phyloP scores from a whole-genome alignment of 2,113 vertebrate genomes.

The Isurus oxyrinchus region DNA sequence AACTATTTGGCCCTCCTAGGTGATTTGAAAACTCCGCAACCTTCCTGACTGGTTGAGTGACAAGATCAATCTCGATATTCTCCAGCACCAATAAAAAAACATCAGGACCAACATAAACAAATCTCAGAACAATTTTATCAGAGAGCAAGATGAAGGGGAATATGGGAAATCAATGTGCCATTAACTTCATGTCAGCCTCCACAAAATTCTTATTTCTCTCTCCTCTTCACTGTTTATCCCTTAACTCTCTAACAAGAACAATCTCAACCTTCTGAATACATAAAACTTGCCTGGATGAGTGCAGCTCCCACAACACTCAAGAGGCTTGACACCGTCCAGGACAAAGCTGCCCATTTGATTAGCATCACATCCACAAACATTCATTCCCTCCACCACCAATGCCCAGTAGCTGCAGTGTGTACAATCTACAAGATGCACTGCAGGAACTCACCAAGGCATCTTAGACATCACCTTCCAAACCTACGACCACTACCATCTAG shows the following conservation, averaged over 20 bases:
- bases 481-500: too few relatives aligned
- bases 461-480: too few relatives aligned
- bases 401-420: too few relatives aligned
- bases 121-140: neutral
- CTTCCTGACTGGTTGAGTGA: neutral
- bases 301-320: too few relatives aligned
- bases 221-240: neutral
- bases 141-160: neutral
- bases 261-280: neutral
- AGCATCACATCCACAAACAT: too few relatives aligned
- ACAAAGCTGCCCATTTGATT: too few relatives aligned
- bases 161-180: neutral
- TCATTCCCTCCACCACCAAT: too few relatives aligned
- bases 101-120: neutral
- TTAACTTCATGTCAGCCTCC: neutral
- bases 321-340: too few relatives aligned
- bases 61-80: neutral
- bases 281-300: too few relatives aligned
- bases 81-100: neutral
- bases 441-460: too few relatives aligned
- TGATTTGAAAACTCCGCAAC: neutral
- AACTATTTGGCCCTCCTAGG: neutral
- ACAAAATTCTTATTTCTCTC: neutral
- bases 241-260: neutral
- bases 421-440: too few relatives aligned